These are phyloP conservation scores for Venusia cambrica DNA, from an alignment of 2,888 invertebrate species.

Conservation along the genomic window DNA sequence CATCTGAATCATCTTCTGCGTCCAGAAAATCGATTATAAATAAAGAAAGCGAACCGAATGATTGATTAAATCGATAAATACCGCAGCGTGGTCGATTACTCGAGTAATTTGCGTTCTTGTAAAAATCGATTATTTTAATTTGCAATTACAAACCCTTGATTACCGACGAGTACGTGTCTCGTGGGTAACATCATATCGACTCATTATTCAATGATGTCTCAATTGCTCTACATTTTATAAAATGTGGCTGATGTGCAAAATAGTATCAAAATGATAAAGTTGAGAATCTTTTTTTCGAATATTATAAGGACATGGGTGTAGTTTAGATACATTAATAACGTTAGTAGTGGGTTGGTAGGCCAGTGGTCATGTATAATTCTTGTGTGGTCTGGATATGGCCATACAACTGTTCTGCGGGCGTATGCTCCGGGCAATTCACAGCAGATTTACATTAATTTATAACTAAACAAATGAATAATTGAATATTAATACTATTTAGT, in stretches of 20 bases:
- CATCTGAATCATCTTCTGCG: slow-evolving; percentile 22
- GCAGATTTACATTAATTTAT: slow-evolving; percentile 28
- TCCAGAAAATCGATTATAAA: slow-evolving; percentile 24
- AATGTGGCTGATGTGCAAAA: too few species aligned
- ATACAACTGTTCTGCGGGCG: slow-evolving; percentile 16
- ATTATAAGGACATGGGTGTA: too few species aligned
- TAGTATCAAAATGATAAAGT: too few species aligned
- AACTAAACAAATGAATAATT: slow-evolving; percentile 34
- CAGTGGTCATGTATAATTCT: slow-evolving; percentile 1
- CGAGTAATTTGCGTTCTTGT: slow-evolving; percentile 32
- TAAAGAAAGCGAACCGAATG: slow-evolving; percentile 31
- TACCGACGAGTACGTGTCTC: slow-evolving; percentile 30
- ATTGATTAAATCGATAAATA: slow-evolving; percentile 40
- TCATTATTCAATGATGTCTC: slow-evolving; percentile 7
- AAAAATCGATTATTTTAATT: slow-evolving; percentile 45
- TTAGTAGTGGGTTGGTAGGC: too few species aligned
- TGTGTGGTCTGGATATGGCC: slow-evolving; percentile 26
- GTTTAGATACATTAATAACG: too few species aligned
- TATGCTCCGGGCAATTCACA: slow-evolving; percentile 22
- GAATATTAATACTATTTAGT: slow-evolving; percentile 31
- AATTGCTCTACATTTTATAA: slow-evolving; percentile 5
- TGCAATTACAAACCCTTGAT: slow-evolving; percentile 50
- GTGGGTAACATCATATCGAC: slow-evolving; percentile 6
- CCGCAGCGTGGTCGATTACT: slow-evolving; percentile 27
- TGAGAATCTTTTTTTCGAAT: too few species aligned